Evolutionary conservation across 2,888 invertebrate genomes (phyloP), one percentile per base, ranked within the genome.

Genomic region (Drosophila acutilabella): DNA sequence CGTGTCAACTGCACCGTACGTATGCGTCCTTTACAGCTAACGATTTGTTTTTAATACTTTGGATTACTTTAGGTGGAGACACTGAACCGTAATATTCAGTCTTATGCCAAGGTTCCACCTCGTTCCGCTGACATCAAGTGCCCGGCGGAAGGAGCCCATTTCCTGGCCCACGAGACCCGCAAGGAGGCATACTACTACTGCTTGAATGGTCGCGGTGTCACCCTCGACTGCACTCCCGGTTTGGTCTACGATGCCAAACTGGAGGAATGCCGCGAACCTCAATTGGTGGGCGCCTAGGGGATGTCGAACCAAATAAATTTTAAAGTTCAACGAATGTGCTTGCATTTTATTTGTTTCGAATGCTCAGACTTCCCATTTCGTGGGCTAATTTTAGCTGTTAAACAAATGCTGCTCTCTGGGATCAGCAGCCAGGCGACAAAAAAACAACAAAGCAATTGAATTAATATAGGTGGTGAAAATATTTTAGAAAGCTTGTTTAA

Each of bases 221-320:
- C 81, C 5, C 68, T 92, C 60, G 90, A 91, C 23, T 92, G 92
- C 66, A 89, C 91, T 5, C 91, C 92, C 4, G 92, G 92, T 3
- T 72, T 92, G 53, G 67, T 89, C 0, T 92, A 84, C 62, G 92
- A 92, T 67, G 60, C 71, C 47, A 65, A 66, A 36, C 53, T 56
- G 11, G 79, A 88, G 60, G 72, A 88, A 11, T 92, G 91, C 61
- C 90, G 91, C 23, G 84, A 88, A 40, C 83, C 88, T 1, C 62
- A 77, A 36, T 72, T 84, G 50, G 42, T 89, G 44, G 47, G 44
- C 23, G 51, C 26, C 41, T 82, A 70, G 23, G 26, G 36, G 47
- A 50, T 71, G 48, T 66, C 20, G 52, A 16, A 42, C 54, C 41
- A 64, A 76, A 76, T 80, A 80, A 76, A 70, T 61, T 64, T 75